Evolutionary conservation across 1,140 invertebrate genomes (phyloP).

Genomic region (Sycobia sp.): DNA sequence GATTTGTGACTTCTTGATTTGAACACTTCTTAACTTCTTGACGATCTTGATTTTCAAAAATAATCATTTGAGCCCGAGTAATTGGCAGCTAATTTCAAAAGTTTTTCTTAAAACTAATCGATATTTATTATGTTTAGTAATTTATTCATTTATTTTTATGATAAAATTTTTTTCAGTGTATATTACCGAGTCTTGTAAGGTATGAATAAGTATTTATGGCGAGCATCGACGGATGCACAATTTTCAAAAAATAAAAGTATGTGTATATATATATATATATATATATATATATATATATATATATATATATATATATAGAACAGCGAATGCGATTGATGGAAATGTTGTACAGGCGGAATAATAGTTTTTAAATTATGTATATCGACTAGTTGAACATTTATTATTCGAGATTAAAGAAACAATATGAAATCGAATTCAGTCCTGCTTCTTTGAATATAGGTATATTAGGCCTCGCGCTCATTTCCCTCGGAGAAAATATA

Average conservation of each 20-base stretch:
- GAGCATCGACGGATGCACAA: constrained; percentile 17
- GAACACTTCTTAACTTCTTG: too few relatives aligned
- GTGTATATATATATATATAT: constrained; percentile 26
- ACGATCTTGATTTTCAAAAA: too few relatives aligned
- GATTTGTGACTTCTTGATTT: too few relatives aligned
- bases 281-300: constrained; percentile 15
- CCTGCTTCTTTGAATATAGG: constrained; percentile 30
- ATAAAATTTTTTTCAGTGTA: too few relatives aligned
- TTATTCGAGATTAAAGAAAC: constrained; percentile 10
- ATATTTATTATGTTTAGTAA: too few relatives aligned
- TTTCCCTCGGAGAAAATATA: constrained; percentile 24
- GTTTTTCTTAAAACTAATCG: too few relatives aligned
- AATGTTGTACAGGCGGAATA: constrained; percentile 7
- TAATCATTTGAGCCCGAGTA: too few relatives aligned
- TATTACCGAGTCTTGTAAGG: constrained; percentile 36
- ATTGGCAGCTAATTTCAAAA: too few relatives aligned
- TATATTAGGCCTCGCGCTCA: constrained; percentile 13
- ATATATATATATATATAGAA: constrained; percentile 7
- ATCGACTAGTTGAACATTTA: constrained; percentile 27
- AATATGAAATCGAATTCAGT: constrained; percentile 20
- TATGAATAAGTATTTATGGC: constrained; percentile 34
- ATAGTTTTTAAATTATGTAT: constrained; percentile 25
- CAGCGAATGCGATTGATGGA: background rate
- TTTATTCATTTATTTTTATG: too few relatives aligned
- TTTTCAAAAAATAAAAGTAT: too few relatives aligned